A percentile compares a stretch with the other conserved stretches of the same genome.
Conservation (phyloP, 35 echinoderm and acorn worm genomes). For the Lytechinus variegatus region DNA sequence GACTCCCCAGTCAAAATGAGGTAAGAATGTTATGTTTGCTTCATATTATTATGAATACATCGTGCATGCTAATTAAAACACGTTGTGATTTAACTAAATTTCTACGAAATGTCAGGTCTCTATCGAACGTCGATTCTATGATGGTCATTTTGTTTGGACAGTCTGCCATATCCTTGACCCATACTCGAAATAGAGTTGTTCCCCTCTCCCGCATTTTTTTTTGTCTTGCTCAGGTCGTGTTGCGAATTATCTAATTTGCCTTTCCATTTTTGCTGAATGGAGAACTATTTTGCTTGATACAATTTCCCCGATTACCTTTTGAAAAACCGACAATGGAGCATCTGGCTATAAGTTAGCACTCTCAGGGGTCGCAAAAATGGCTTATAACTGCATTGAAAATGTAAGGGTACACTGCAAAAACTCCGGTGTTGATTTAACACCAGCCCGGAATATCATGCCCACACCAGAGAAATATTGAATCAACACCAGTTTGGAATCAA, state of each 20-base stretch:
- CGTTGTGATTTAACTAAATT: neutral
- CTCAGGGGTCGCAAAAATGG: too few species aligned
- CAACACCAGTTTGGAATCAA: too few species aligned
- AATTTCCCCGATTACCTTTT: too few species aligned
- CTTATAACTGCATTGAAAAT: too few species aligned
- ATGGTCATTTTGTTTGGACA: neutral
- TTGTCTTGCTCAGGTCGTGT: neutral
- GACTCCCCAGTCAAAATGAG: too few species aligned
- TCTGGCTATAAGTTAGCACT: too few species aligned
- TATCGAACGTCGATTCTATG: neutral
- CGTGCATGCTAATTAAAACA: neutral
- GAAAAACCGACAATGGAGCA: too few species aligned
- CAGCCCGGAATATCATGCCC: too few species aligned
- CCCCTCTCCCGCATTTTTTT: neutral
- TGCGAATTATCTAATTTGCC: neutral
- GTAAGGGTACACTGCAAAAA: too few species aligned
- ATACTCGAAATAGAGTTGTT: neutral
- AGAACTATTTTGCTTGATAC: too few species aligned
- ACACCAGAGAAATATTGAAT: too few species aligned
- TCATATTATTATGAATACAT: neutral
- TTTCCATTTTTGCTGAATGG: neutral
- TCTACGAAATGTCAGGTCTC: neutral
- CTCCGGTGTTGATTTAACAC: too few species aligned
- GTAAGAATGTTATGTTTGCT: neutral
- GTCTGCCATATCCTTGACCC: neutral